Conservation (phyloP, 2,888 invertebrate species). For the Andrena minutula region DNA sequence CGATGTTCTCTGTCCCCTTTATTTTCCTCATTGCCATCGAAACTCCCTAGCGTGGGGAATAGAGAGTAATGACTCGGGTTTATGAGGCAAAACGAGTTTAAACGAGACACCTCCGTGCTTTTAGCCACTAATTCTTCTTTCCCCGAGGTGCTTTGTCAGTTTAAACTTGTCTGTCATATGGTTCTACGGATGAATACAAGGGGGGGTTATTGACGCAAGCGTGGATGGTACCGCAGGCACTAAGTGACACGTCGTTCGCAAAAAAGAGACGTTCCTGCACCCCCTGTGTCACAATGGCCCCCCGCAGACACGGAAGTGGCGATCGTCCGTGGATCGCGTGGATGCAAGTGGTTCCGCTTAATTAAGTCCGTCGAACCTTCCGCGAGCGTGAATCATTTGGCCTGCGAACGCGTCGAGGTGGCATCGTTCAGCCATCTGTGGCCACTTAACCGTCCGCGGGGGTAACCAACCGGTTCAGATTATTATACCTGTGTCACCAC, state of each 20-base stretch:
- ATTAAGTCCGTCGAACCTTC: conserved; percentile 71
- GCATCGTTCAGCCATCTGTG: conserved; percentile 76
- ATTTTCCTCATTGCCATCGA: background rate
- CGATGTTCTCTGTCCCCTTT: background rate
- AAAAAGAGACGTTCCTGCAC: conserved; percentile 18
- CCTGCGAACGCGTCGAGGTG: conserved; percentile 54
- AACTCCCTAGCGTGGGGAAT: too few species aligned
- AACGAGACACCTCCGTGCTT: too few species aligned
- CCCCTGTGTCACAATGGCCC: too few species aligned
- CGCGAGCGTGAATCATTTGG: conserved; percentile 73
- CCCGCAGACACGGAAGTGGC: conserved; percentile 42
- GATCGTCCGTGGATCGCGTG: conserved; percentile 50
- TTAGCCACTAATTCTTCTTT: too few species aligned
- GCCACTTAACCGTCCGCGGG: conserved; percentile 74
- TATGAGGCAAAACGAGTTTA: too few species aligned
- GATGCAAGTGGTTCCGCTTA: conserved; percentile 73
- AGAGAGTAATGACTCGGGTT: too few species aligned
- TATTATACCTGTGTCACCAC: conserved; percentile 77
- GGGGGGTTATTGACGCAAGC: background rate
- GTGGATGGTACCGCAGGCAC: background rate
- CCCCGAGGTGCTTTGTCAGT: background rate
- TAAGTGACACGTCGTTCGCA: background rate
- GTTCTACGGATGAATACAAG: background rate
- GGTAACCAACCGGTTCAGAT: conserved; percentile 75
- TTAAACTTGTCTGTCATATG: background rate